Evolutionary conservation across 2,797 vertebrate species (phyloP), one percentile per base, ranked within the genome.

Genomic region (Chrosomus eos): DNA sequence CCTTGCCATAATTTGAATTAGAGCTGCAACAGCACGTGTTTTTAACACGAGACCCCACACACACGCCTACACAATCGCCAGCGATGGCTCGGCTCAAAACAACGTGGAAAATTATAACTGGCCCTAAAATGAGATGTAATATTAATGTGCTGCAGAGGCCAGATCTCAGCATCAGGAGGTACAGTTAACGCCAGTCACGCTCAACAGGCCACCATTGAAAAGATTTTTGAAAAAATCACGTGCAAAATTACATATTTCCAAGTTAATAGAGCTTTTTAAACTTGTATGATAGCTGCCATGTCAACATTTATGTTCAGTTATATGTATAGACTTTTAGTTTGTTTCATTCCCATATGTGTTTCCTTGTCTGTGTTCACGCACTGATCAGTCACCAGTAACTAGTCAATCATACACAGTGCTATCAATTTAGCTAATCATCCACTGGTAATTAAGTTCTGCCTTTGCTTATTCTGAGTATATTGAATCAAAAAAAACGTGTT

Each of bases 1-100:
- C 82, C 74, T 77, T 78, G 82, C 64, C 64, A 45, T 78, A 14
- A 28, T 78, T 77, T 77, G 66, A 84, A 67, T 84, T 55, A 68
- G 82, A 78, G 36, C 48, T 84, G 71, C 36, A 78, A 58, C 13
- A 16, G 36, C 82, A 78, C 26, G 36, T 70, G 74, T 84, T 84
- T 64, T 84, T 83, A 76, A 76, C 73, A 77, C 0, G 33, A 68
- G 82, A 83, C 72, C 60, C 62, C 33, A 28, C 11, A 7, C 8
- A 2, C 43, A 67, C 23, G 14, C 58, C 60, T 83, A 78, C 64
- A 78, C 74, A 70, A 58, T 70, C 13, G 5, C 64, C 26, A 53
- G 13, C 33, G 33, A 70, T 43, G 21, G 18, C 53, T 82, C 68
- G 45, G 40, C n/a, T 77, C 74, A 78, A 84, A 84, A 84, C 62